phyloP scores from a whole-genome alignment of 2,797 vertebrate species.

The Pelochelys cantorii region DNA sequence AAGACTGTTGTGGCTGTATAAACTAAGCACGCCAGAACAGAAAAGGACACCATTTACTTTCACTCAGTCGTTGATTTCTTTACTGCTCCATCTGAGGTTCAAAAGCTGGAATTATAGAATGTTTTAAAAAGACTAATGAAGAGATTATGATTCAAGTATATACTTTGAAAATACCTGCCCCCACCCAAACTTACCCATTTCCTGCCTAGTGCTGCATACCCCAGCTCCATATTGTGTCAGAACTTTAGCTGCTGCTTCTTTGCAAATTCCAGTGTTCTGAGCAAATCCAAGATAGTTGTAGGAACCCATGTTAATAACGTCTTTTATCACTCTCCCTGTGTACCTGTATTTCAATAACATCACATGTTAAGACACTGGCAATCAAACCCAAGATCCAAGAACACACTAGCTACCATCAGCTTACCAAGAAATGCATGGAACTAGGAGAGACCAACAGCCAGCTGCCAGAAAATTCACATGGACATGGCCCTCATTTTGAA shows the following conservation, averaged over 20 bases:
- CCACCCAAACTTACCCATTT: slow-evolving; percentile 87
- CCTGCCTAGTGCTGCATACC: slow-evolving; percentile 91
- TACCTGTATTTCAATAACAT: slow-evolving; percentile 83
- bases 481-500: background rate
- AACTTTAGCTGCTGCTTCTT: slow-evolving; percentile 84
- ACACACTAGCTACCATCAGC: background rate
- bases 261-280: slow-evolving; percentile 88
- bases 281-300: slow-evolving; percentile 99
- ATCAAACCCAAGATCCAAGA: background rate
- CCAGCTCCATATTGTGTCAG: slow-evolving; percentile 90
- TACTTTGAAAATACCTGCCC: background rate
- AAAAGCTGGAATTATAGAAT: background rate
- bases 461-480: background rate
- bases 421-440: background rate
- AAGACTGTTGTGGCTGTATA: background rate
- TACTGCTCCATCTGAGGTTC: slow-evolving; percentile 10
- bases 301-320: slow-evolving; percentile 96
- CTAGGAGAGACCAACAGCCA: slow-evolving; percentile 15
- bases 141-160: slow-evolving; percentile 4
- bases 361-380: slow-evolving; percentile 26
- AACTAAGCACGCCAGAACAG: slow-evolving; percentile 12
- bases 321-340: slow-evolving; percentile 91
- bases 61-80: background rate
- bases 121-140: background rate
- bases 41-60: background rate